Evolutionary conservation across 2,888 invertebrate species (phyloP), one percentile per base, ranked within the genome.

Genomic region (Argyra leucocephala): DNA sequence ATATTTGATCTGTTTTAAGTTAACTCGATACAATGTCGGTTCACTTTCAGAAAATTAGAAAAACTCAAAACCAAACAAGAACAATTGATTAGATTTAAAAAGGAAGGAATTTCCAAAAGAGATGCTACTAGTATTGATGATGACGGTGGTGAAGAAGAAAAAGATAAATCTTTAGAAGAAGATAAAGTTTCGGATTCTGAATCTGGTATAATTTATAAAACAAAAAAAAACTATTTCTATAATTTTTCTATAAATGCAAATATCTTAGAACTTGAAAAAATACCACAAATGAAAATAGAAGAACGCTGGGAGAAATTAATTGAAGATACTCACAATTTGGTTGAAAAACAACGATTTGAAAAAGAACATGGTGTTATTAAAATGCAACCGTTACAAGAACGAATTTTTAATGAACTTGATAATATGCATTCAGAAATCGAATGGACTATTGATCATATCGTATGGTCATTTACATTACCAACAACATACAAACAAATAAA

Each of bases 301-400:
- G 85, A 66, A 77, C 84, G 74, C 78, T 86, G 82, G 86, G 85
- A 22, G 76, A 82, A 73, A 75, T 81, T 75, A 78, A 81, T 68
- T 72, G 80, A 72, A 75, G 81, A 72, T 77, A 83, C 76, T 76
- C 82, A 72, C 79, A 82, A 64, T 76, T 83, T 75, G 75, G 78
- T 77, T 74, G 82, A 82, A 78, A 73, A 70, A 0, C 71, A 72
- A 24, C 73, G 73, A 62, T 69, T 69, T 31, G 71, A 74, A 60
- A 73, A 73, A 65, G 74, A 76, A 67, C 72, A 70, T 63, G 69
- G 72, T 4, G 69, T 70, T 2, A 72, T 73, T 5, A 72, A 73
- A 62, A 71, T 75, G 23, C 73, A 74, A 22, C 74, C 76, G 7
- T 72, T 77, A 24, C 75, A 75, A 65, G 73, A 75, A 12, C 73